These are phyloP conservation scores for Myotis lucifugus DNA, from an alignment of 2,113 vertebrate genomes.

Conservation along the genomic window DNA sequence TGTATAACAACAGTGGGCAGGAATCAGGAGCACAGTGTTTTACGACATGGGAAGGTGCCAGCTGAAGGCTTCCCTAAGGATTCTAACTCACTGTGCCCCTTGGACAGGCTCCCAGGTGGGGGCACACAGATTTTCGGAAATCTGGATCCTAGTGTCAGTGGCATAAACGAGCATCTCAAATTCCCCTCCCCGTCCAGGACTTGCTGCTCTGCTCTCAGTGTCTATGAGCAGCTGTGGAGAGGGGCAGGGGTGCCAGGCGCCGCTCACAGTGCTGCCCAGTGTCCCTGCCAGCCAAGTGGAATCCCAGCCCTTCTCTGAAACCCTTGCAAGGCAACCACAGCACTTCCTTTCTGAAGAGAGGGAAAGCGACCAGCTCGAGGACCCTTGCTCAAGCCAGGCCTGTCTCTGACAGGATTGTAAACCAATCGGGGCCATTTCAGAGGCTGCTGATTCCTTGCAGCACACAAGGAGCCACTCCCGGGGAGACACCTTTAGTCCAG, in stretches of 20 bases:
- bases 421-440: rapidly evolving
- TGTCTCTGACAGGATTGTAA: background rate
- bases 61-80: background rate
- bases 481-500: background rate
- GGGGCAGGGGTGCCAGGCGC: background rate
- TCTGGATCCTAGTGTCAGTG: slow-evolving; percentile 51
- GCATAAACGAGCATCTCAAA: slow-evolving; percentile 75
- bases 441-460: background rate
- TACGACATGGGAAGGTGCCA: background rate
- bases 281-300: slow-evolving; percentile 60
- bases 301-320: background rate
- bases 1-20: rapidly evolving
- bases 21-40: background rate
- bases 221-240: background rate
- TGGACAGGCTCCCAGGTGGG: background rate
- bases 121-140: slow-evolving; percentile 48
- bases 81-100: background rate
- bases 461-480: rapidly evolving
- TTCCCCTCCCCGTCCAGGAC: slow-evolving; percentile 77
- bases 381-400: background rate
- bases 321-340: background rate
- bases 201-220: slow-evolving; percentile 71
- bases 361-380: background rate
- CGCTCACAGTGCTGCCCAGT: slow-evolving; percentile 63
- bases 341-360: slow-evolving; percentile 12